A percentile compares a stretch with the other conserved stretches of the same genome.
These are phyloP conservation scores for Drosophila falleni DNA, from an alignment of 2,888 invertebrate genomes.

Conservation along the genomic window DNA sequence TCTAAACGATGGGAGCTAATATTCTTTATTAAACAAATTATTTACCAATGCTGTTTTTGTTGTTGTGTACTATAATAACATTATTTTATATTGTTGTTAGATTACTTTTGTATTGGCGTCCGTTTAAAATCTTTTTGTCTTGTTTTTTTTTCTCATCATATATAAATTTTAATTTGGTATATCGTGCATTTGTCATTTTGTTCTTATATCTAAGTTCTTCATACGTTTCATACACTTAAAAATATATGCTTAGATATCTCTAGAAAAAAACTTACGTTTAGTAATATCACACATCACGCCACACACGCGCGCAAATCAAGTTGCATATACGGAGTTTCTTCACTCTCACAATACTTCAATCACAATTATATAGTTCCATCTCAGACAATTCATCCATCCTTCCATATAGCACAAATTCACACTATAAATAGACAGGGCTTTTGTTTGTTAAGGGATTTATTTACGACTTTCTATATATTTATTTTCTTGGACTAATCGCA, in stretches of 20 bases:
- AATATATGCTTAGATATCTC: slow-evolving; percentile 28
- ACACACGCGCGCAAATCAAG: slow-evolving; percentile 72
- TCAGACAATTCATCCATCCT: slow-evolving; percentile 36
- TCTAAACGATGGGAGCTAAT: slow-evolving; percentile 47
- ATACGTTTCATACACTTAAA: slow-evolving; percentile 31
- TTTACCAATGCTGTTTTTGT: background rate
- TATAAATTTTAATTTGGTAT: slow-evolving; percentile 40
- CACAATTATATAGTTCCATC: slow-evolving; percentile 33
- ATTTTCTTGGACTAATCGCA: slow-evolving; percentile 13
- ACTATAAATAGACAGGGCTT: slow-evolving; percentile 50
- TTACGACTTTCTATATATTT: slow-evolving; percentile 19
- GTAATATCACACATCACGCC: slow-evolving; percentile 78
- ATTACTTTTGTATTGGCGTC: slow-evolving; percentile 54
- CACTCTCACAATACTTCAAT: slow-evolving; percentile 37
- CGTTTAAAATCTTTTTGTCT: slow-evolving; percentile 74
- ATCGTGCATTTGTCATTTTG: slow-evolving; percentile 34
- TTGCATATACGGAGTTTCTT: slow-evolving; percentile 26
- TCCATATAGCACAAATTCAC: slow-evolving; percentile 56
- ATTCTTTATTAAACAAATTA: slow-evolving; percentile 1
- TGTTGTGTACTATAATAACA: slow-evolving; percentile 2
- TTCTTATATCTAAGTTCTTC: slow-evolving; percentile 65
- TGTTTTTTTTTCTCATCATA: slow-evolving; percentile 39
- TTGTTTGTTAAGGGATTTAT: slow-evolving; percentile 31
- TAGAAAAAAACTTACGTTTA: slow-evolving; percentile 68
- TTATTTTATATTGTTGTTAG: slow-evolving; percentile 27